Evolutionary conservation across 2,888 invertebrate species (phyloP).

Genomic region (Dicroscelio sp.): DNA sequence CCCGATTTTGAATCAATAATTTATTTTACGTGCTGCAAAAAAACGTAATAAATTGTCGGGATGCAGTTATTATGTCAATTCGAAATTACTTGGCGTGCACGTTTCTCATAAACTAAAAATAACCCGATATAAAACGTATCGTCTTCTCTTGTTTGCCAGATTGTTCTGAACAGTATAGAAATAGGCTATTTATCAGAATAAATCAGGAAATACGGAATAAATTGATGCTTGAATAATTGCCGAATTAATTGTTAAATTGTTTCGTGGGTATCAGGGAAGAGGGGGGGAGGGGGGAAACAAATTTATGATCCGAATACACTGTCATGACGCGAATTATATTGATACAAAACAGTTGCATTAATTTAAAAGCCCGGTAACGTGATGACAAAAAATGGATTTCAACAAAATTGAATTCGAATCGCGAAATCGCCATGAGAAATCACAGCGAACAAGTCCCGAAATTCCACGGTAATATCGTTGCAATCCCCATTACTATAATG

Average conservation of each 20-base stretch:
- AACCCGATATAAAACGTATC: slow-evolving; percentile 65
- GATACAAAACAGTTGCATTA: neutral
- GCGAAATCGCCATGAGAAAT: too few species aligned
- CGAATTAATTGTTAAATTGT: slow-evolving; percentile 19
- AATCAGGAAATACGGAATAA: slow-evolving; percentile 58
- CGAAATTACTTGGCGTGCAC: slow-evolving; percentile 70
- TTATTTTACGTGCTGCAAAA: slow-evolving; percentile 18
- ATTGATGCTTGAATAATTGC: slow-evolving; percentile 52
- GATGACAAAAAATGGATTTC: too few species aligned
- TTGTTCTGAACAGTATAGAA: slow-evolving; percentile 38
- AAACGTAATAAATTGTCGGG: slow-evolving; percentile 30
- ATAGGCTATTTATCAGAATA: slow-evolving; percentile 66
- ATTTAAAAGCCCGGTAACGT: slow-evolving; percentile 8
- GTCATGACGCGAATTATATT: slow-evolving; percentile 33
- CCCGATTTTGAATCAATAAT: slow-evolving; percentile 20
- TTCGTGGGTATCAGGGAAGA: slow-evolving; percentile 9
- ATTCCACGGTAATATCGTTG: too few species aligned
- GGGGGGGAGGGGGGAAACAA: neutral
- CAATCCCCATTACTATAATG: too few species aligned
- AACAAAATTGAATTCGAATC: too few species aligned
- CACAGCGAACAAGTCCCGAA: too few species aligned
- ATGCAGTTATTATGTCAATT: slow-evolving; percentile 58
- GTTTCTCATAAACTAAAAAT: slow-evolving; percentile 73
- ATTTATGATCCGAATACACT: slow-evolving; percentile 10
- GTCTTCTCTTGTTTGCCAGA: slow-evolving; percentile 69